Evolutionary conservation across 1,140 invertebrate genomes (phyloP), one percentile per base, ranked within the genome.

Genomic region (Cheumatopsyche charites): DNA sequence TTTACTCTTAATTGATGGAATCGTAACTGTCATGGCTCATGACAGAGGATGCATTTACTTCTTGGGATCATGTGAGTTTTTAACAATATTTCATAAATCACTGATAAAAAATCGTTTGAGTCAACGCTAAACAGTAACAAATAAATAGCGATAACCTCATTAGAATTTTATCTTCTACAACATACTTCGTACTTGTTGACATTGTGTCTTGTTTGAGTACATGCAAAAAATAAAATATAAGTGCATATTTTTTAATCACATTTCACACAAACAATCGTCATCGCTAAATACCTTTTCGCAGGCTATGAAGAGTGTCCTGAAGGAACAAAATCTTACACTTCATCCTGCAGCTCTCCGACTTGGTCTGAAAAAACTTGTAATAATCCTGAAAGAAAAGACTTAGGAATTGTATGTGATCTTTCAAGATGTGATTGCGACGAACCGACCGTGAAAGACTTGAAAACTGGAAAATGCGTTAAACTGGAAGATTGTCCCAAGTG

Each of bases 401-500:
- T 74, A 69, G 61, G 61, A 1, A 1, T 29, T 1, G 25, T 74
- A 6, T 74, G 73, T 36, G 73, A 74, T 43, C 29, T 67, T 3
- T 67, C 68, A 2, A 23, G 73, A n/a, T 74, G 73, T 29, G 73
- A 71, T 1, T 74, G 73, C 36, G 73, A 74, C 15, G 49, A 66
- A 23, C 73, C 73, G 0, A 74, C 29, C 1, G 73, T 74, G 13
- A 43, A 36, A 66, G 69, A 74, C 26, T 9, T 17, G n/a, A 41
- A 1, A 3, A 62, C 66, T 12, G 63, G 63, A 36, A 74, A 71
- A 36, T 74, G 73, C 41, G 73, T 74, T 49, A 62, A 71, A n/a
- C 52, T 71, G 1, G 63, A 71, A 68, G 73, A 74, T 25, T 74
- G 73, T 25, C 43, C 42, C 3, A 47, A 25, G 42, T 11, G 17